These are phyloP conservation scores for Orthosia gothica DNA, from an alignment of 2,888 invertebrate species.

Conservation along the genomic window DNA sequence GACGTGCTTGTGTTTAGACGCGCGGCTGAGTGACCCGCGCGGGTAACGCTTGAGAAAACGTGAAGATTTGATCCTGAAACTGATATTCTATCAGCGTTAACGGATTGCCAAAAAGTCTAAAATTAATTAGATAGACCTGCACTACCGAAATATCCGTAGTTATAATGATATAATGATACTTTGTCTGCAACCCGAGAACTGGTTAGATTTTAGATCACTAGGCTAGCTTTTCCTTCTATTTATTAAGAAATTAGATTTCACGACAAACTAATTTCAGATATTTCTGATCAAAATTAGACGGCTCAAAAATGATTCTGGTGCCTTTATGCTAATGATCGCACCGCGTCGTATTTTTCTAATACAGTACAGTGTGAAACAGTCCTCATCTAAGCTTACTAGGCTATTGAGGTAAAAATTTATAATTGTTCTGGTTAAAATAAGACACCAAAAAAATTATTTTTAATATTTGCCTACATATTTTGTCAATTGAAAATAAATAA, in stretches of 20 bases:
- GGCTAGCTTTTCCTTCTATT: background rate
- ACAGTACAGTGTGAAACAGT: constrained; percentile 51
- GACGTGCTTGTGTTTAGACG: constrained; percentile 55
- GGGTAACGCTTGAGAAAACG: background rate
- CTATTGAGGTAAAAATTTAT: constrained; percentile 77
- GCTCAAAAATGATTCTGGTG: background rate
- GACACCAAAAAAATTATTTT: too few species aligned
- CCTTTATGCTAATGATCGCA: background rate
- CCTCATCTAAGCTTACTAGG: constrained; percentile 72
- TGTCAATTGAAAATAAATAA: too few species aligned
- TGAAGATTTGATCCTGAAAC: too few species aligned
- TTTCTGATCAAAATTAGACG: too few species aligned
- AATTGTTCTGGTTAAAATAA: too few species aligned
- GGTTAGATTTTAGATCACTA: background rate
- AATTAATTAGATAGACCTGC: too few species aligned
- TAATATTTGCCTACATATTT: too few species aligned
- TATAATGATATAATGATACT: too few species aligned
- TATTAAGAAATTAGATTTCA: background rate
- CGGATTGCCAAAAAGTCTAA: too few species aligned
- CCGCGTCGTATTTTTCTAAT: background rate
- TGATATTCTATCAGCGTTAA: too few species aligned
- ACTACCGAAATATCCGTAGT: too few species aligned
- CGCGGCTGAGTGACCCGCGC: constrained; percentile 39
- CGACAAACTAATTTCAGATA: background rate
- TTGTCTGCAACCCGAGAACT: too few species aligned